A percentile compares a stretch with the other conserved stretches of the same genome.
phyloP scores from a whole-genome alignment of 2,113 vertebrate genomes.

The Scopus umbretta region DNA sequence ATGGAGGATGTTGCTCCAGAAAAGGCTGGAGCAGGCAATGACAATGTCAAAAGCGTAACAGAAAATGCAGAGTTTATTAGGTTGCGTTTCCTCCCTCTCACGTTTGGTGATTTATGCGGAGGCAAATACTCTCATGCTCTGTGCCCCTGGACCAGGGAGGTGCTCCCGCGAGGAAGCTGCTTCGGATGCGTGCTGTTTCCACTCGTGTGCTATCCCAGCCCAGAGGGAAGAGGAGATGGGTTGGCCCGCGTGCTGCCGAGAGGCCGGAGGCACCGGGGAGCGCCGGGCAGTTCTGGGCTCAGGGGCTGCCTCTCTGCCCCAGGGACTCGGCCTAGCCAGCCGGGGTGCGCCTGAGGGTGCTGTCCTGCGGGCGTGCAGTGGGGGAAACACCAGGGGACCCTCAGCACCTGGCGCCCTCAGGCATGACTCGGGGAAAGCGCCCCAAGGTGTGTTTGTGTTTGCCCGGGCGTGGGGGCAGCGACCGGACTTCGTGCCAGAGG shows the following conservation, averaged over 20 bases:
- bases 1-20: neutral
- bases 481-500: rapidly evolving
- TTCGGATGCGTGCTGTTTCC: neutral
- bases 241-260: rapidly evolving
- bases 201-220: rapidly evolving
- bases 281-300: neutral
- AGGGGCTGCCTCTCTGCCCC: neutral
- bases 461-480: neutral
- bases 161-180: neutral
- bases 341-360: neutral
- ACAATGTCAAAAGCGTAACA: neutral
- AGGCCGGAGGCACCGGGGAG: neutral
- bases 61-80: neutral
- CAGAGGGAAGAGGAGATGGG: rapidly evolving
- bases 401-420: neutral
- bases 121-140: neutral
- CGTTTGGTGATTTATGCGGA: neutral
- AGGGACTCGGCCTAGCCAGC: too few species aligned
- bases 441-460: neutral
- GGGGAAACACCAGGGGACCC: too few species aligned
- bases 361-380: neutral
- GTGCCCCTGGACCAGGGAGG: rapidly evolving
- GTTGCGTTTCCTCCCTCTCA: neutral
- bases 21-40: neutral
- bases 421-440: rapidly evolving